Evolutionary conservation across 2,888 invertebrate species (phyloP).

Genomic region (Psylliodes chrysocephalus): DNA sequence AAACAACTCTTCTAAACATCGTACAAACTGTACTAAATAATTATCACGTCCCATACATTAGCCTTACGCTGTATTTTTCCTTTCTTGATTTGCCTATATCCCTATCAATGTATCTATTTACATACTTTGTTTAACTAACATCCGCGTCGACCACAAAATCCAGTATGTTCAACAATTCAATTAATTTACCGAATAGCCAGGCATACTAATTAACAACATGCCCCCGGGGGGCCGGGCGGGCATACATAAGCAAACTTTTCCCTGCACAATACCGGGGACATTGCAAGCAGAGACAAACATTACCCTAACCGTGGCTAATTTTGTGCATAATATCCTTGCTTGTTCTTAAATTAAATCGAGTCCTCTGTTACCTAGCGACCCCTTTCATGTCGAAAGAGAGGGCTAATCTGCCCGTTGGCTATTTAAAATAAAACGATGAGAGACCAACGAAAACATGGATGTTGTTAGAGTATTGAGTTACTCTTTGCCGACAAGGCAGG

Average conservation of each 20-base stretch:
- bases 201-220: slow-evolving; percentile 20
- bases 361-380: slow-evolving; percentile 25
- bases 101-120: background rate
- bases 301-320: slow-evolving; percentile 25
- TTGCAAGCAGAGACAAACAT: slow-evolving; percentile 26
- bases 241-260: slow-evolving; percentile 23
- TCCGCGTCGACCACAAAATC: background rate
- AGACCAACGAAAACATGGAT: slow-evolving; percentile 20
- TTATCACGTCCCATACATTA: no score
- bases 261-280: slow-evolving; percentile 9
- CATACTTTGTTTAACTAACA: background rate
- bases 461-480: slow-evolving; percentile 26
- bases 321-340: slow-evolving; percentile 19
- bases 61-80: no score
- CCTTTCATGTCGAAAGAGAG: slow-evolving; percentile 32
- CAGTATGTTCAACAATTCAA: slow-evolving; percentile 18
- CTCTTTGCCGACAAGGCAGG: slow-evolving; percentile 1
- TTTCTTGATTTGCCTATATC: no score
- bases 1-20: no score
- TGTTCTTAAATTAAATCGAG: slow-evolving; percentile 28
- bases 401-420: slow-evolving; percentile 31
- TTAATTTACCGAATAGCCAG: slow-evolving; percentile 15
- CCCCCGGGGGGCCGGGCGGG: slow-evolving; percentile 3
- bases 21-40: no score
- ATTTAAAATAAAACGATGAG: slow-evolving; percentile 27